Percentiles rank a stretch among this genome's conserved stretches.
phyloP scores from a whole-genome alignment of 2,113 vertebrate genomes.

The Datnioides undecimradiatus region DNA sequence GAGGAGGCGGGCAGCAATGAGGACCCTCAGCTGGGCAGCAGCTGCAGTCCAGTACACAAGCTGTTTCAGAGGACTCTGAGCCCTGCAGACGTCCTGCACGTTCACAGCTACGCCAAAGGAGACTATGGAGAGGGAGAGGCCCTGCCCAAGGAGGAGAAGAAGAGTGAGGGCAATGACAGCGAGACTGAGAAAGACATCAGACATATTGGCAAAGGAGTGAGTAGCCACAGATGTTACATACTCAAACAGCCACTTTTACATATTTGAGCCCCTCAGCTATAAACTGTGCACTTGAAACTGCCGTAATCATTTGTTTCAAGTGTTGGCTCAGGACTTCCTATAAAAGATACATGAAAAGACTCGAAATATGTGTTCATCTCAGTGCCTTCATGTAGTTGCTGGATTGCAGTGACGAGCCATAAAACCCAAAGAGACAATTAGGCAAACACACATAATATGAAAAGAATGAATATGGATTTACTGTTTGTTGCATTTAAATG shows the following conservation, averaged over 20 bases:
- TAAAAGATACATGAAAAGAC: not conserved
- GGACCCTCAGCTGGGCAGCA: conserved; percentile 31
- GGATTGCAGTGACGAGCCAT: not conserved
- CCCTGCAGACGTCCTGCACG: conserved; percentile 87
- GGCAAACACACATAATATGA: not conserved
- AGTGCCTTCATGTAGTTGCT: not conserved
- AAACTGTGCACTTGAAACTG: too few species aligned
- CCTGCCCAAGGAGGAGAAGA: conserved; percentile 55
- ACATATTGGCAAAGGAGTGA: conserved; percentile 46
- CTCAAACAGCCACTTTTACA: not conserved
- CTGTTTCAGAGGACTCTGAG: conserved; percentile 86
- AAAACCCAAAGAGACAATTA: not conserved
- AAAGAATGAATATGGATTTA: not conserved
- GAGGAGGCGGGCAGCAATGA: not conserved
- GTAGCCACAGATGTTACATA: not conserved
- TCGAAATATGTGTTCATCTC: not conserved
- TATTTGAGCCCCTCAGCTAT: not conserved
- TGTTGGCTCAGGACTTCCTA: too few species aligned
- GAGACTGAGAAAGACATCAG: conserved; percentile 63
- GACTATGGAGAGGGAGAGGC: conserved; percentile 81
- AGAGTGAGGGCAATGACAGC: conserved; percentile 36
- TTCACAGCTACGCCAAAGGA: conserved; percentile 92
- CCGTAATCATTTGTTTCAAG: too few species aligned
- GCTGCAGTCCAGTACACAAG: conserved; percentile 61
- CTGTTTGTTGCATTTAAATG: not conserved